Conservation (phyloP, 1,140 invertebrate genomes). For the Protaetia brevitarsis region DNA sequence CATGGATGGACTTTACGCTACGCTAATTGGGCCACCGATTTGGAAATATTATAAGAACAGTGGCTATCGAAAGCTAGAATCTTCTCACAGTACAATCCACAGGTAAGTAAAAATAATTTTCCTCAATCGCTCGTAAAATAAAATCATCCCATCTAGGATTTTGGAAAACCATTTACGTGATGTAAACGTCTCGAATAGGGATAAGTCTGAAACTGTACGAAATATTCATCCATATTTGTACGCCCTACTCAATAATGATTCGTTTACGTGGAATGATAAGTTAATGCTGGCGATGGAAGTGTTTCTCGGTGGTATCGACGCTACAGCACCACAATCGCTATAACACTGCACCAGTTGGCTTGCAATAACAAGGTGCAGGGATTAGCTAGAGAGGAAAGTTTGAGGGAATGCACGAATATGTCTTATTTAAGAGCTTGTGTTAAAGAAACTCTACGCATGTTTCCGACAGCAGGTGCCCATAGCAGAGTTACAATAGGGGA, state of each 20-base stretch:
- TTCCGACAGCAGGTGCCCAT: constrained; percentile 50
- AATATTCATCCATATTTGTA: constrained; percentile 40
- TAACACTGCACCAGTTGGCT: constrained; percentile 40
- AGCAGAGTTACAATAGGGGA: constrained; percentile 49
- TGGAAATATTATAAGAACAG: no score
- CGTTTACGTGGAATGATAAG: constrained; percentile 39
- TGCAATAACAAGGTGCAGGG: constrained; percentile 34
- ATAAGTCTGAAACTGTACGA: no score
- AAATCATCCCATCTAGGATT: no score
- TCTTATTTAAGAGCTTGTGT: constrained; percentile 64
- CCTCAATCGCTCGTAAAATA: no score
- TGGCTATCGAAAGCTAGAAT: no score
- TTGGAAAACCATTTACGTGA: no score
- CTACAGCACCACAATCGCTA: constrained; percentile 39
- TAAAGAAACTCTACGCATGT: constrained; percentile 62
- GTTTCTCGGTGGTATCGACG: constrained; percentile 49
- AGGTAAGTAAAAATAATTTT: no score
- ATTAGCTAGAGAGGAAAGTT: constrained; percentile 28
- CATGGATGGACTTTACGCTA: no score
- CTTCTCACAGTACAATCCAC: no score
- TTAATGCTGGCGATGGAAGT: constrained; percentile 45
- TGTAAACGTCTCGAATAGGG: no score
- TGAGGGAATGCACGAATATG: background rate
- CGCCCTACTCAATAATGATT: constrained; percentile 40
- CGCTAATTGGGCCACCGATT: no score